phyloP scores from a whole-genome alignment of 2,888 invertebrate genomes.

The Hirtodrosophila alboralis region DNA sequence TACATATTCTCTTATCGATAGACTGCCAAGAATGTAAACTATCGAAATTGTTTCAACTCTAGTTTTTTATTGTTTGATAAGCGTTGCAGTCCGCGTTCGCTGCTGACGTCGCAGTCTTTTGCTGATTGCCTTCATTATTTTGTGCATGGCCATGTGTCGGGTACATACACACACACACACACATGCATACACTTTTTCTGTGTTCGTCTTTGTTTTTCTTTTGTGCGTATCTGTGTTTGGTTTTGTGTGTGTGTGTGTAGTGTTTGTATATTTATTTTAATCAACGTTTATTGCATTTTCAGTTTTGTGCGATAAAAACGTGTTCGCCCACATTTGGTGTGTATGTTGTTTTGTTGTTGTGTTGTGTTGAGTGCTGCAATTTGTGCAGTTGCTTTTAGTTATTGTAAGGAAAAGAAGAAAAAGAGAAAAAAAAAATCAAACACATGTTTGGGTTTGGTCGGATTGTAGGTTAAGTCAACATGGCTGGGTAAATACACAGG shows the following conservation, averaged over 20 bases:
- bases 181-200: background rate
- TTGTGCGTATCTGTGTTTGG: constrained; percentile 31
- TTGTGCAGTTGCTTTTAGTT: constrained; percentile 47
- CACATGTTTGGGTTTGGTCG: constrained; percentile 64
- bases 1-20: too few relatives aligned
- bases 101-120: constrained; percentile 49
- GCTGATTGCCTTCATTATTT: constrained; percentile 49
- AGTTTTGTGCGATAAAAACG: constrained; percentile 76
- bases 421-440: constrained; percentile 49
- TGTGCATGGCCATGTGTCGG: constrained; percentile 41
- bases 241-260: constrained; percentile 15
- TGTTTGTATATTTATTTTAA: constrained; percentile 69
- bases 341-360: too few relatives aligned
- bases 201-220: constrained; percentile 39
- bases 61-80: constrained; percentile 46
- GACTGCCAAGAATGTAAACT: too few relatives aligned
- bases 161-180: constrained; percentile 10
- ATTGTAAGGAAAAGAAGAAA: constrained; percentile 9
- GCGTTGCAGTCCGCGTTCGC: constrained; percentile 34
- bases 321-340: constrained; percentile 78
- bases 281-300: constrained; percentile 75
- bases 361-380: constrained; percentile 53
- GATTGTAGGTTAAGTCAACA: constrained; percentile 73
- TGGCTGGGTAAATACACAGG: constrained; percentile 55
- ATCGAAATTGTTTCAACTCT: too few relatives aligned